Conservation (phyloP, 2,797 vertebrate genomes). For the Gadopsis bispinosus region DNA sequence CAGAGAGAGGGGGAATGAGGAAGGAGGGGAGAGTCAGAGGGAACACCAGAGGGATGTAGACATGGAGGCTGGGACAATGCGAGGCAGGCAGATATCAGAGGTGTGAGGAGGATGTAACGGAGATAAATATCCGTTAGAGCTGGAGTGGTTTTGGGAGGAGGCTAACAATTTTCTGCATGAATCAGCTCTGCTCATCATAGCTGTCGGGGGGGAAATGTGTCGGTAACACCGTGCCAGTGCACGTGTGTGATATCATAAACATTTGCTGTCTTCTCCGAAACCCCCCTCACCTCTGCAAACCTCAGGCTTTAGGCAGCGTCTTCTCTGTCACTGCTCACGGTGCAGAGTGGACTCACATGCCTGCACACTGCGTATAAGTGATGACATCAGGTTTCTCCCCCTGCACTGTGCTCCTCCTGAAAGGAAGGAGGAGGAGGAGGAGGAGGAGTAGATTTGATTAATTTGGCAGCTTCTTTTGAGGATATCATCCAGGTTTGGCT, state of each 20-base stretch:
- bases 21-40: not conserved
- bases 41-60: slow-evolving; percentile 31
- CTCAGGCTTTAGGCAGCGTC: slow-evolving; percentile 16
- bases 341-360: slow-evolving; percentile 29
- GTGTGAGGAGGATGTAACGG: slow-evolving; percentile 35
- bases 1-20: not conserved
- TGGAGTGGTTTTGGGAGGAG: slow-evolving; percentile 54
- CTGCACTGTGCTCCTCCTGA: slow-evolving; percentile 16
- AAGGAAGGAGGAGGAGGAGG: slow-evolving; percentile 10
- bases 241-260: slow-evolving; percentile 66
- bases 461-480: slow-evolving; percentile 56
- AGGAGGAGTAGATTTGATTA: slow-evolving; percentile 48
- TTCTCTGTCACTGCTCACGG: not conserved
- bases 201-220: slow-evolving; percentile 57
- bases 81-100: slow-evolving; percentile 31
- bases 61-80: slow-evolving; percentile 18
- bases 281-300: slow-evolving; percentile 7
- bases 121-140: slow-evolving; percentile 65
- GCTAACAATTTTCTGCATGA: slow-evolving; percentile 75
- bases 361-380: slow-evolving; percentile 1
- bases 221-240: slow-evolving; percentile 44
- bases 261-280: slow-evolving; percentile 30
- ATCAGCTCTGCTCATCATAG: slow-evolving; percentile 59
- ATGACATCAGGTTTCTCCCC: slow-evolving; percentile 44
- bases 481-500: slow-evolving; percentile 28